These are phyloP conservation scores for Phoenicopterus ruber DNA, from an alignment of 2,113 vertebrate species.

Conservation along the genomic window DNA sequence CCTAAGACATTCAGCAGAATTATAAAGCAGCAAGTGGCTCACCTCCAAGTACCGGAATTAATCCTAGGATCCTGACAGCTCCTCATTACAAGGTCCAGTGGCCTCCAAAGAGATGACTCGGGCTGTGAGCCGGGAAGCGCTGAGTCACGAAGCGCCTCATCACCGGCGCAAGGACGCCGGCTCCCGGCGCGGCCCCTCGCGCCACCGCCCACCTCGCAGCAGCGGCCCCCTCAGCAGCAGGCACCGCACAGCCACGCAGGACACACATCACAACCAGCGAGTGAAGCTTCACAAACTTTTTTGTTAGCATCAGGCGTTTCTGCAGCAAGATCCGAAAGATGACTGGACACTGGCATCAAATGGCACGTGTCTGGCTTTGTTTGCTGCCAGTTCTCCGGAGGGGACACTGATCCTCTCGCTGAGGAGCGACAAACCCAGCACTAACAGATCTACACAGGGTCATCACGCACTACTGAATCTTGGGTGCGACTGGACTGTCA, in stretches of 20 bases:
- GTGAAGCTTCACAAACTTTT: background rate
- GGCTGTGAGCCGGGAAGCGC: background rate
- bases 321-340: background rate
- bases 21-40: background rate
- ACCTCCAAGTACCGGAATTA: conserved; percentile 7
- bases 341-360: background rate
- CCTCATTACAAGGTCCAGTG: background rate
- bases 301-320: background rate
- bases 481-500: background rate
- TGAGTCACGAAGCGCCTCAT: background rate
- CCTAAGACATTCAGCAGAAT: conserved; percentile 4
- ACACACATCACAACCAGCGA: rapidly evolving
- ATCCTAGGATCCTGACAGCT: background rate
- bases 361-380: rapidly evolving
- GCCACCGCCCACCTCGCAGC: background rate
- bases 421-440: background rate
- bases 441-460: background rate
- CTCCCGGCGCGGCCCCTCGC: rapidly evolving
- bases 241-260: background rate
- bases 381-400: background rate
- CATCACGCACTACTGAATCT: rapidly evolving
- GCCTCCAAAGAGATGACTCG: background rate
- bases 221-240: background rate
- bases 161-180: rapidly evolving
- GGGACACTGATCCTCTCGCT: background rate